These are phyloP conservation scores for Drosophila triauraria DNA, from an alignment of 1,140 invertebrate species.

Conservation along the genomic window DNA sequence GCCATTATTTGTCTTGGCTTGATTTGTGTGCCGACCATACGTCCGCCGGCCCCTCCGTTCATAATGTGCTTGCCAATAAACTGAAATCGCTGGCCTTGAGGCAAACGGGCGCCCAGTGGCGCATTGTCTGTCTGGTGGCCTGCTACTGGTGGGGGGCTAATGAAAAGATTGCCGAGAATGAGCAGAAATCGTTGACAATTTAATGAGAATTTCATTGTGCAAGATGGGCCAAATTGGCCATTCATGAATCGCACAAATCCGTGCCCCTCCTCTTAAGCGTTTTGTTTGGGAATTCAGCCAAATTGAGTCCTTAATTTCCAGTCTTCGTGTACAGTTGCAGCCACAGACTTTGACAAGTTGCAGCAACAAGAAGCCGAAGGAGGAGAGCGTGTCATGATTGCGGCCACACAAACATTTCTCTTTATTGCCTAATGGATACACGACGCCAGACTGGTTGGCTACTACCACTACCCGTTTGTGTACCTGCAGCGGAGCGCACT, in stretches of 20 bases:
- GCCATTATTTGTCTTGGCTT: conserved; percentile 53
- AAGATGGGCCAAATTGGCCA: conserved; percentile 43
- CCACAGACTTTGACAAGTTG: conserved; percentile 36
- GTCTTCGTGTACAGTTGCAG: conserved; percentile 31
- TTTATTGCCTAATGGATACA: conserved; percentile 58
- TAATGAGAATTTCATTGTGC: conserved; percentile 49
- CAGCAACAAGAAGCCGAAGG: conserved; percentile 21
- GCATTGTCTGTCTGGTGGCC: conserved; percentile 9
- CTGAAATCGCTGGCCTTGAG: conserved; percentile 44
- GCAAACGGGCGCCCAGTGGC: conserved; percentile 29
- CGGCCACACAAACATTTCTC: conserved; percentile 56
- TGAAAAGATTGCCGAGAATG: conserved; percentile 49
- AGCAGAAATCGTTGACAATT: conserved; percentile 48
- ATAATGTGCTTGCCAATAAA: conserved; percentile 53
- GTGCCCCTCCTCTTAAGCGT: conserved; percentile 6
- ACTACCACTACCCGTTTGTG: conserved; percentile 10
- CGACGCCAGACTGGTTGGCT: conserved; percentile 32
- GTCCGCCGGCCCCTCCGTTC: conserved; percentile 15
- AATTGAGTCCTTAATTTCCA: conserved; percentile 45
- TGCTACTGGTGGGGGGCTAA: conserved; percentile 9
- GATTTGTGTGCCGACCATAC: conserved; percentile 30
- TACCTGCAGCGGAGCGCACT: conserved; percentile 18
- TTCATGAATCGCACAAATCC: conserved; percentile 20
- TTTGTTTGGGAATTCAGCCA: conserved; percentile 32
- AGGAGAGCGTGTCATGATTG: conserved; percentile 61